Evolutionary conservation across 2,113 vertebrate species (phyloP).

Genomic region (Psettodes erumei): DNA sequence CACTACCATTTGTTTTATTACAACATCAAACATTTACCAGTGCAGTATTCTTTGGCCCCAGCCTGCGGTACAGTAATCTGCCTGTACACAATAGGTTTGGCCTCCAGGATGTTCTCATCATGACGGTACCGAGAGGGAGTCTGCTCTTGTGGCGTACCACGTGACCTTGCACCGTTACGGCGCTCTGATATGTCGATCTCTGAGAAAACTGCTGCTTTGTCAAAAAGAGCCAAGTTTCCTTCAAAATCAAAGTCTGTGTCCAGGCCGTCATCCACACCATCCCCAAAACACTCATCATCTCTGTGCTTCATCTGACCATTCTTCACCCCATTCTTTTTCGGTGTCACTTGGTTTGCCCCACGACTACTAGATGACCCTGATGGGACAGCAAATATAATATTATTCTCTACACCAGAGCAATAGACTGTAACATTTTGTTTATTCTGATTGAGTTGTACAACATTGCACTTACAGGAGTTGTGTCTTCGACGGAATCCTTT

Average conservation of each 20-base stretch:
- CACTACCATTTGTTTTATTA: neutral
- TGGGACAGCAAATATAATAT: neutral
- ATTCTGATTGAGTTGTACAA: neutral
- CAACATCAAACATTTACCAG: constrained; percentile 81
- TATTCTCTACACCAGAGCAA: neutral
- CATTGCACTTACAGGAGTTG: constrained; percentile 93
- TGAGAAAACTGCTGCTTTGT: constrained; percentile 98
- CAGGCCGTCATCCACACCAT: constrained; percentile 90
- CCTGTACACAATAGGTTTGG: constrained; percentile 93
- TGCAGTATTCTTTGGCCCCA: constrained; percentile 92
- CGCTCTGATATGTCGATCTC: constrained; percentile 93
- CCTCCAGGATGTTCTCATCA: constrained; percentile 95
- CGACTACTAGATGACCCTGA: constrained; percentile 96
- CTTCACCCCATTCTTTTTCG: constrained; percentile 94
- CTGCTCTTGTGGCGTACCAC: constrained; percentile 90
- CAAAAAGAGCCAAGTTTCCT: constrained; percentile 96
- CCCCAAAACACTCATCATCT: constrained; percentile 97
- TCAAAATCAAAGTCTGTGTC: constrained; percentile 98
- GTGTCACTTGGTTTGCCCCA: constrained; percentile 91
- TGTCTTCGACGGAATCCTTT: constrained; percentile 94
- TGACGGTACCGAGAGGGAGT: constrained; percentile 90
- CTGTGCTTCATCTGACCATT: constrained; percentile 94
- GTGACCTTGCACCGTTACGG: constrained; percentile 86
- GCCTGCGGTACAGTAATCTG: constrained; percentile 91
- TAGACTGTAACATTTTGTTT: neutral